Evolutionary conservation across 1,140 invertebrate genomes (phyloP).

Genomic region (Bradysia coprophila): DNA sequence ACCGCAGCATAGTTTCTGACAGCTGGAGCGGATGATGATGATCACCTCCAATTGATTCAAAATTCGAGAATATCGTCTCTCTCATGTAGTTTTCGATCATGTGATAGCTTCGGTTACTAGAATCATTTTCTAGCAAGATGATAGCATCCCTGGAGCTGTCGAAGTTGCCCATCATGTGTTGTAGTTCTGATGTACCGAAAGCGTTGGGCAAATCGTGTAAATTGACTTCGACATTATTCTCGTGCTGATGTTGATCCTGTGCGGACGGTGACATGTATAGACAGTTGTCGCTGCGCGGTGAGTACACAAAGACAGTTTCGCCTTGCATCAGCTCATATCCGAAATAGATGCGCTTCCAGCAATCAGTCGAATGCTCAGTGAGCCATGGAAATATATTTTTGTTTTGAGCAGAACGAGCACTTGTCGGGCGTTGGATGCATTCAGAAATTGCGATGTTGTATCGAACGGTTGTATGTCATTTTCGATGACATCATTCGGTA

Average conservation of each 20-base stretch:
- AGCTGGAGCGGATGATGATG: conserved; percentile 9
- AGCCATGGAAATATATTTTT: conserved; percentile 22
- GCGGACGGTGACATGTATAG: conserved; percentile 17
- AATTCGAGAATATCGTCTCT: conserved; percentile 24
- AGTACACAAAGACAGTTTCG: conserved; percentile 22
- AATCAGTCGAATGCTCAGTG: conserved; percentile 20
- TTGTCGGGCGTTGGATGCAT: conserved; percentile 6
- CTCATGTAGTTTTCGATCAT: conserved; percentile 18
- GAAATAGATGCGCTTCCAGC: conserved; percentile 21
- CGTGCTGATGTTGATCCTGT: conserved; percentile 4
- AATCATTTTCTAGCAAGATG: conserved; percentile 15
- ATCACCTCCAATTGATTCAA: conserved; percentile 5
- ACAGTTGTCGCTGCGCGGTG: conserved; percentile 27
- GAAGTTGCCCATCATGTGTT: conserved; percentile 9
- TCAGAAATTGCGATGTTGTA: too few relatives aligned
- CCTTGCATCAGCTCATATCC: conserved; percentile 12
- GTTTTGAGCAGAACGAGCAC: conserved; percentile 7
- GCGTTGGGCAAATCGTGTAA: conserved; percentile 7
- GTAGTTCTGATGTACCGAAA: conserved; percentile 11
- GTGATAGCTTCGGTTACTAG: conserved; percentile 7
- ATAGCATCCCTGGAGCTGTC: conserved; percentile 12
- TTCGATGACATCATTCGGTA: too few relatives aligned
- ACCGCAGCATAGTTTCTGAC: conserved; percentile 14
- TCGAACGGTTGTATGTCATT: too few relatives aligned
- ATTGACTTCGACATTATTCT: too few relatives aligned